phyloP scores from a whole-genome alignment of 1,140 invertebrate species.

The Cepaea nemoralis region DNA sequence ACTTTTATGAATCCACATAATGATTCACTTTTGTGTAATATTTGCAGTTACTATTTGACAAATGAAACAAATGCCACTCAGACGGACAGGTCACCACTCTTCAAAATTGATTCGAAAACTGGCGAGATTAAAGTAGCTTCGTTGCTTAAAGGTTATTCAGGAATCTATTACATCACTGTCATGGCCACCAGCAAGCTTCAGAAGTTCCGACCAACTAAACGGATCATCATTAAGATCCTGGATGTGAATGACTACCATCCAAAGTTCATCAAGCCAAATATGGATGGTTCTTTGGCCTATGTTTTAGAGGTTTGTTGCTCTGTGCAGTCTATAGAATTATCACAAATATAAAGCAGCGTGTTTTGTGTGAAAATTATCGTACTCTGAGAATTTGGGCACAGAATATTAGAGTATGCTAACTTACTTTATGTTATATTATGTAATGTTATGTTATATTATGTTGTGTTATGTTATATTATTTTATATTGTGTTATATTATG shows the following conservation, averaged over 20 bases:
- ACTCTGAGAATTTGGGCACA: too few relatives aligned
- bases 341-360: not conserved
- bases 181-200: constrained; percentile 51
- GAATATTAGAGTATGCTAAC: too few relatives aligned
- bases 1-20: too few relatives aligned
- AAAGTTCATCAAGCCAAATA: constrained; percentile 48
- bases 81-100: constrained; percentile 28
- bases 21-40: too few relatives aligned
- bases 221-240: constrained; percentile 46
- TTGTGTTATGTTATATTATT: too few relatives aligned
- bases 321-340: not conserved
- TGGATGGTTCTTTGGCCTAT: constrained; percentile 36
- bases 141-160: constrained; percentile 36
- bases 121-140: constrained; percentile 37
- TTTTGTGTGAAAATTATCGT: too few relatives aligned
- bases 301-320: constrained; percentile 47
- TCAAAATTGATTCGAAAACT: constrained; percentile 45
- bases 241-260: constrained; percentile 60
- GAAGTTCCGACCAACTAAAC: constrained; percentile 30
- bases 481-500: too few relatives aligned
- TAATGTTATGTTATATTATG: too few relatives aligned
- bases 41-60: constrained; percentile 47
- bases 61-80: constrained; percentile 50
- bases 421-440: too few relatives aligned
- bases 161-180: constrained; percentile 55